A percentile compares a stretch with the other conserved stretches of the same genome.
These are phyloP conservation scores for Pocillopora damicornis DNA, from an alignment of 64 coral and sea anemone species.

Conservation along the genomic window DNA sequence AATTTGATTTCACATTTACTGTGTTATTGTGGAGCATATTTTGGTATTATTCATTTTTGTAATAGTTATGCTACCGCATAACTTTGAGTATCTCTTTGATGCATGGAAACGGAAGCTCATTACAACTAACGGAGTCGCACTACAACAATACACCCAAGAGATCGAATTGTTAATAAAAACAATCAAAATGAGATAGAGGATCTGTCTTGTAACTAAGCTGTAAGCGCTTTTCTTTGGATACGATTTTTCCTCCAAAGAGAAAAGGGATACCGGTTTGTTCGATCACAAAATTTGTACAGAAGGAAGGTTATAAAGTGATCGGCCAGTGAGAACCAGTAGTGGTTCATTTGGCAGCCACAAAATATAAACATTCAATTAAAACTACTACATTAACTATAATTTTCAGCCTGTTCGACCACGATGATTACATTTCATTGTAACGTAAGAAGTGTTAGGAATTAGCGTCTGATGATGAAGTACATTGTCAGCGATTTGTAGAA, in stretches of 20 bases:
- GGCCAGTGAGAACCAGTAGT: too few species aligned
- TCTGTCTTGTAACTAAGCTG: not conserved
- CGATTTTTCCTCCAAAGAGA: not conserved
- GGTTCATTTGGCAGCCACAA: too few species aligned
- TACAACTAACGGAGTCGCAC: not conserved
- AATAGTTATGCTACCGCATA: not conserved
- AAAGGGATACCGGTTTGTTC: not conserved
- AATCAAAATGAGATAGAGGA: not conserved
- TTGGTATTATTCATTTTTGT: not conserved
- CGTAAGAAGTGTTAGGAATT: too few species aligned
- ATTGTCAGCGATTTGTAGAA: too few species aligned
- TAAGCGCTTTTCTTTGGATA: not conserved
- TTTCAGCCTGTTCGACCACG: too few species aligned
- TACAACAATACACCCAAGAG: not conserved
- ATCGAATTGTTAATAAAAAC: conserved; percentile 32
- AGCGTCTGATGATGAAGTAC: too few species aligned
- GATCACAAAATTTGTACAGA: not conserved
- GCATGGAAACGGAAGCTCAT: too few species aligned
- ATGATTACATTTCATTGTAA: too few species aligned
- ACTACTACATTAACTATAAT: too few species aligned
- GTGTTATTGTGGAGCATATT: not conserved
- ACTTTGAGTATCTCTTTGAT: too few species aligned
- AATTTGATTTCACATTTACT: not conserved
- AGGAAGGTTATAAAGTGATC: not conserved
- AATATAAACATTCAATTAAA: too few species aligned